phyloP scores from a whole-genome alignment of 37 sponge, comb jelly and placozoan species.

The Cliona cf. orientalis region DNA sequence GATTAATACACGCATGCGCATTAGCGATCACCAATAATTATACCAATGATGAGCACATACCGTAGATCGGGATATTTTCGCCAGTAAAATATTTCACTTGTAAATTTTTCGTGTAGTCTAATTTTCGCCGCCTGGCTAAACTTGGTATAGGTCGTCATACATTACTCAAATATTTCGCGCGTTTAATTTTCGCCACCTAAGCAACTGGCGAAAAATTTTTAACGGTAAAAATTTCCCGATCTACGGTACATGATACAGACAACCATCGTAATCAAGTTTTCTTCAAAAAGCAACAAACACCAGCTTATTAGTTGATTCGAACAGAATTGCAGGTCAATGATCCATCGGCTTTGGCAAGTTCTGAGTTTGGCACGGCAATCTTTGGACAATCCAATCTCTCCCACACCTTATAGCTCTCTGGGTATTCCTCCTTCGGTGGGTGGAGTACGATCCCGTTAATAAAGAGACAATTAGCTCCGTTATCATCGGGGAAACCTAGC shows the following conservation, averaged over 20 bases:
- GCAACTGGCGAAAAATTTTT: too few relatives aligned
- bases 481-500: constrained; percentile 56
- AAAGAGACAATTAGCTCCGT: constrained; percentile 81
- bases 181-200: too few relatives aligned
- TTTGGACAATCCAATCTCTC: constrained; percentile 61
- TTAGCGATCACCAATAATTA: neutral
- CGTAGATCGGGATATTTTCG: too few relatives aligned
- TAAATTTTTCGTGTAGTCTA: too few relatives aligned
- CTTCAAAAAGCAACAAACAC: too few relatives aligned
- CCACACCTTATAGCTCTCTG: constrained; percentile 61
- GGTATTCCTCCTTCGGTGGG: constrained; percentile 55
- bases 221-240: too few relatives aligned
- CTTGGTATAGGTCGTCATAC: too few relatives aligned
- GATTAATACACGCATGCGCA: constrained; percentile 11
- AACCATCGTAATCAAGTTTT: too few relatives aligned
- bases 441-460: constrained; percentile 76
- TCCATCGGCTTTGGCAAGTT: constrained; percentile 79
- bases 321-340: constrained; percentile 79
- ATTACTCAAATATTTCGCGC: too few relatives aligned
- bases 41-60: neutral
- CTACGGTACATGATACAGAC: neutral
- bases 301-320: constrained; percentile 59
- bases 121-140: too few relatives aligned
- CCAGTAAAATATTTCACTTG: too few relatives aligned
- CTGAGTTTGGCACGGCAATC: constrained; percentile 54